phyloP scores from a whole-genome alignment of 23 tunicate genomes.

The Styela clava region DNA sequence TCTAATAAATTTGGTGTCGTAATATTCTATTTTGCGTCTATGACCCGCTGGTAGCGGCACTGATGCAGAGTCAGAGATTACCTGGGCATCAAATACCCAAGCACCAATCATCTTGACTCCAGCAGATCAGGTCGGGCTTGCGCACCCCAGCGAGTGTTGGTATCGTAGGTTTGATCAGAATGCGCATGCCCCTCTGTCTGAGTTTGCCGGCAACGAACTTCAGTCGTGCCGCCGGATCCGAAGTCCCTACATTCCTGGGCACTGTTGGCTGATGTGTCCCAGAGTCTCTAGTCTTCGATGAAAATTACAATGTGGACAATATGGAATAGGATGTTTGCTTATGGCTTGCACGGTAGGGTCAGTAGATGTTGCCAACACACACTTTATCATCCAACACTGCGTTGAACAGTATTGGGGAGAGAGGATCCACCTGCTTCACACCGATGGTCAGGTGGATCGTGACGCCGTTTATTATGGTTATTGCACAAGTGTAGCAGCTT shows the following conservation, averaged over 20 bases:
- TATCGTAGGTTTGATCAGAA: not conserved
- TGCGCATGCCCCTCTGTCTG: not conserved
- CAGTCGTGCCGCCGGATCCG: not conserved
- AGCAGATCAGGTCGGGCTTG: too few species aligned
- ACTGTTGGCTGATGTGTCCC: too few species aligned
- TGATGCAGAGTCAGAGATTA: not conserved
- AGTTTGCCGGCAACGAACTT: not conserved
- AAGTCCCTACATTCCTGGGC: not conserved
- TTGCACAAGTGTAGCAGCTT: too few species aligned
- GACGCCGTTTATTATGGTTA: too few species aligned
- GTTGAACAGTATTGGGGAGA: too few species aligned
- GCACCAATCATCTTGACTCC: not conserved
- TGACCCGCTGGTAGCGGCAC: not conserved
- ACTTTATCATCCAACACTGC: too few species aligned
- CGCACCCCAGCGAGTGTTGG: not conserved
- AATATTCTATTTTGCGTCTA: not conserved
- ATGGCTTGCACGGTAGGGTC: too few species aligned
- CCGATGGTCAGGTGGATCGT: too few species aligned
- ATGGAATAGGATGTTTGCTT: too few species aligned
- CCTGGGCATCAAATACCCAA: not conserved
- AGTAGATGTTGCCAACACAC: too few species aligned
- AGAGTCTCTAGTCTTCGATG: not conserved
- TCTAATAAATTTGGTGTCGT: not conserved
- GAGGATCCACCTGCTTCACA: too few species aligned
- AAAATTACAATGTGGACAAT: not conserved